A percentile compares a stretch with the other conserved stretches of the same genome.
phyloP scores from a whole-genome alignment of 2,113 vertebrate genomes.

The Corynorhinus townsendii region DNA sequence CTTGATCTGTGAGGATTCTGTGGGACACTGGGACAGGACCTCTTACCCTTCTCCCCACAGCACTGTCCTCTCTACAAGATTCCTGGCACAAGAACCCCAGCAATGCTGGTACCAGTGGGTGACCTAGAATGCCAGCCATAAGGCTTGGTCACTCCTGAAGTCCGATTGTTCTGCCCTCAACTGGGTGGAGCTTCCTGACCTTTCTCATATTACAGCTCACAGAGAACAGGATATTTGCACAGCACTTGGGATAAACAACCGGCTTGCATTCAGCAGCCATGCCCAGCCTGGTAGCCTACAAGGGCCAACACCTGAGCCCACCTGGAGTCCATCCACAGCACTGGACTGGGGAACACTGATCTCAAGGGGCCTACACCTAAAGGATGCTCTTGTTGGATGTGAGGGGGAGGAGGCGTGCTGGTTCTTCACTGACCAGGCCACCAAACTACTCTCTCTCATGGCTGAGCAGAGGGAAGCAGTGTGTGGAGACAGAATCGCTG shows the following conservation, averaged over 20 bases:
- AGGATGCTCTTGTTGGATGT: not conserved
- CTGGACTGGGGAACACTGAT: not conserved
- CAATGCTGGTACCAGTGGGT: rapidly evolving
- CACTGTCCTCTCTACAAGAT: not conserved
- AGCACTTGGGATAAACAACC: not conserved
- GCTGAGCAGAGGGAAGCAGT: not conserved
- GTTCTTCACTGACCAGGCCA: not conserved
- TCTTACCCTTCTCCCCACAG: not conserved
- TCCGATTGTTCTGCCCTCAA: not conserved
- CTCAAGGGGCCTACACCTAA: not conserved
- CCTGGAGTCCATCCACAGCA: not conserved
- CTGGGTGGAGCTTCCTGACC: not conserved
- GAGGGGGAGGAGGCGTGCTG: not conserved
- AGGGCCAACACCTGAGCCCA: not conserved
- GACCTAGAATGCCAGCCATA: not conserved
- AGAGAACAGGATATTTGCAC: not conserved
- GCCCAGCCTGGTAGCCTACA: not conserved
- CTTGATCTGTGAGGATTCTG: not conserved
- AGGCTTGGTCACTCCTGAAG: not conserved
- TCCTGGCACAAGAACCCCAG: not conserved
- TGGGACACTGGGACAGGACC: not conserved
- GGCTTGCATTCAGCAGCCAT: not conserved
- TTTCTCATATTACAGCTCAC: not conserved
- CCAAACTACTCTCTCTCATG: not conserved
- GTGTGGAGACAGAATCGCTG: too few relatives aligned